Evolutionary conservation across 2,888 invertebrate species (phyloP).

Genomic region (Microplitis deprimator): DNA sequence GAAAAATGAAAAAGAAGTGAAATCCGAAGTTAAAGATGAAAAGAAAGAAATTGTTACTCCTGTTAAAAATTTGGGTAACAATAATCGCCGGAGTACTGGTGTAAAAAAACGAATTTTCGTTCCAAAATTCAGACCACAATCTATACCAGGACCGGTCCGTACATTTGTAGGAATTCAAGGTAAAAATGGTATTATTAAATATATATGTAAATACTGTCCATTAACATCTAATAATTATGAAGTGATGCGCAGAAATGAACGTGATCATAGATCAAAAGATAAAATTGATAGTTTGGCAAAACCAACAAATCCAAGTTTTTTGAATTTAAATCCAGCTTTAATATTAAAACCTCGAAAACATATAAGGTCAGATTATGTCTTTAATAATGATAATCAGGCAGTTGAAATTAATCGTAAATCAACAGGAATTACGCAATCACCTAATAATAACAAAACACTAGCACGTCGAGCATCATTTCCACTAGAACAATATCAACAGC

Average conservation of each 20-base stretch:
- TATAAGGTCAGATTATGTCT: not conserved
- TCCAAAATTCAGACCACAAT: not conserved
- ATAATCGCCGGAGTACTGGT: not conserved
- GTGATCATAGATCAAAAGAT: not conserved
- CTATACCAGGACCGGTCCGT: not conserved
- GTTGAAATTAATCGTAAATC: too few relatives aligned
- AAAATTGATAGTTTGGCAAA: not conserved
- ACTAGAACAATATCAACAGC: not conserved
- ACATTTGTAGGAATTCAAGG: not conserved
- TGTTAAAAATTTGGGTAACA: not conserved
- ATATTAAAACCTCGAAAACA: not conserved
- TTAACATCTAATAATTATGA: constrained; percentile 17
- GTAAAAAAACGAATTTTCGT: not conserved
- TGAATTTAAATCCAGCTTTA: not conserved
- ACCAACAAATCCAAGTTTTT: not conserved
- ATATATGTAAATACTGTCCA: constrained; percentile 26
- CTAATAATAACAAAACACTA: too few relatives aligned
- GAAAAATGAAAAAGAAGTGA: not conserved
- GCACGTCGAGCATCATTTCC: constrained; percentile 15
- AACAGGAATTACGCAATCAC: too few relatives aligned
- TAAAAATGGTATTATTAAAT: not conserved
- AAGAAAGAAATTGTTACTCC: not conserved
- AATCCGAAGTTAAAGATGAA: not conserved
- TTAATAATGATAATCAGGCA: too few relatives aligned
- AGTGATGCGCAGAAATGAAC: not conserved